These are phyloP conservation scores for Romanogobio albipinnatus DNA, from an alignment of 2,113 vertebrate genomes.

Conservation along the genomic window DNA sequence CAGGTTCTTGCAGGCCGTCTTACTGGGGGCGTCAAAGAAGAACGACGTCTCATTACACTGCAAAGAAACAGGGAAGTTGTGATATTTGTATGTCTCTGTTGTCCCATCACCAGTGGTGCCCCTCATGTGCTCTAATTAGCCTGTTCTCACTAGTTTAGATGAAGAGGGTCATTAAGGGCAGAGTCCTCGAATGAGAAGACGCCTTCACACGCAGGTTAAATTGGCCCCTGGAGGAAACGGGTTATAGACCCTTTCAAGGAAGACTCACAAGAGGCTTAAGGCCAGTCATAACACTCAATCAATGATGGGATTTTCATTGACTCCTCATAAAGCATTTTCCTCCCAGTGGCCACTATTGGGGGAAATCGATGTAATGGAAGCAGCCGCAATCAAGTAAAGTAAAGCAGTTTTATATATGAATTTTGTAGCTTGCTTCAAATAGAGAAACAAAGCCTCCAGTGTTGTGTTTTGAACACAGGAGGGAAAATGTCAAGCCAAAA, in stretches of 20 bases:
- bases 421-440: neutral
- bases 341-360: neutral
- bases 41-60: slow-evolving; percentile 91
- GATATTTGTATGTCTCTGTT: neutral
- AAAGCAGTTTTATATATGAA: neutral
- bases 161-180: neutral
- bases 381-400: neutral
- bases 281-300: slow-evolving; percentile 18
- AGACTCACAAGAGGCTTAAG: neutral
- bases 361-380: neutral
- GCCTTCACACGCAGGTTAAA: slow-evolving; percentile 17
- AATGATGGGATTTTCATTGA: slow-evolving; percentile 10
- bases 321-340: neutral
- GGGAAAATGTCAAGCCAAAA: no score
- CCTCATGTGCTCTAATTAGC: slow-evolving; percentile 8
- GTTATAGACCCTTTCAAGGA: neutral
- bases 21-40: slow-evolving; percentile 85
- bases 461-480: neutral
- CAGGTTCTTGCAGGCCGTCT: slow-evolving; percentile 85
- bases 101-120: neutral
- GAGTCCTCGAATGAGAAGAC: neutral
- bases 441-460: neutral
- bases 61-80: slow-evolving; percentile 33
- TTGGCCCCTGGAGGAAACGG: slow-evolving; percentile 4
- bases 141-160: slow-evolving; percentile 9